A percentile compares a stretch with the other conserved stretches of the same genome.
phyloP scores from a whole-genome alignment of 2,797 vertebrate species.

The Danio aesculapii region DNA sequence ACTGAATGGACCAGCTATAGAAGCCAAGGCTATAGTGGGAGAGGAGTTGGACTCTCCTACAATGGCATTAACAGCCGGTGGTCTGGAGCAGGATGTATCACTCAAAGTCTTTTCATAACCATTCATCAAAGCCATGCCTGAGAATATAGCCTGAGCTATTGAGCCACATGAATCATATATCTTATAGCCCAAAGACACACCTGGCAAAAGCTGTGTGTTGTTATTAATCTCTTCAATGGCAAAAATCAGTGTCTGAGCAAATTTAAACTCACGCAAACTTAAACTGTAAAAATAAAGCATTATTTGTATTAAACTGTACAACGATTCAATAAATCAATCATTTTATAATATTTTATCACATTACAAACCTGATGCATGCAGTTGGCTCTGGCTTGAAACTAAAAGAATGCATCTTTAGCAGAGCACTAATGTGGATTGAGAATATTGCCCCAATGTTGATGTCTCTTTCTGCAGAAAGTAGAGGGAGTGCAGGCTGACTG shows the following conservation, averaged over 20 bases:
- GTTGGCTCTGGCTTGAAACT: conserved; percentile 47
- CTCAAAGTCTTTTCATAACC: conserved; percentile 42
- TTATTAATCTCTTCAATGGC: conserved; percentile 67
- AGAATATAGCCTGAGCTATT: conserved; percentile 45
- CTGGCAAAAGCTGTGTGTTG: conserved; percentile 59
- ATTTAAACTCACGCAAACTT: conserved; percentile 59
- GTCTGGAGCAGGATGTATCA: conserved; percentile 49
- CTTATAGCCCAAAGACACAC: conserved; percentile 61
- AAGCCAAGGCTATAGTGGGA: conserved; percentile 69
- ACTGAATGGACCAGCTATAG: conserved; percentile 71
- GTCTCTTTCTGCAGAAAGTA: conserved; percentile 52
- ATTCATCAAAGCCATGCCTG: conserved; percentile 61
- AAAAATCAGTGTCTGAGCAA: conserved; percentile 64
- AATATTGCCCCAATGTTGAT: conserved; percentile 62
- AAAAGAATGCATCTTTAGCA: conserved; percentile 43
- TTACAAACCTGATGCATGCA: conserved; percentile 54
- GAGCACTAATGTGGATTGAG: conserved; percentile 47
- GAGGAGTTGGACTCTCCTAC: conserved; percentile 75
- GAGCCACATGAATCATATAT: conserved; percentile 62
- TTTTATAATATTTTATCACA: not conserved
- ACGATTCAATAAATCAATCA: not conserved
- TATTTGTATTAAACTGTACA: not conserved
- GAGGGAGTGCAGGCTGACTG: conserved; percentile 45
- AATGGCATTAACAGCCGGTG: conserved; percentile 72
- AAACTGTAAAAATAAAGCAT: conserved; percentile 47